Evolutionary conservation across 2,888 invertebrate species (phyloP).

Genomic region (Drosophila yooni): DNA sequence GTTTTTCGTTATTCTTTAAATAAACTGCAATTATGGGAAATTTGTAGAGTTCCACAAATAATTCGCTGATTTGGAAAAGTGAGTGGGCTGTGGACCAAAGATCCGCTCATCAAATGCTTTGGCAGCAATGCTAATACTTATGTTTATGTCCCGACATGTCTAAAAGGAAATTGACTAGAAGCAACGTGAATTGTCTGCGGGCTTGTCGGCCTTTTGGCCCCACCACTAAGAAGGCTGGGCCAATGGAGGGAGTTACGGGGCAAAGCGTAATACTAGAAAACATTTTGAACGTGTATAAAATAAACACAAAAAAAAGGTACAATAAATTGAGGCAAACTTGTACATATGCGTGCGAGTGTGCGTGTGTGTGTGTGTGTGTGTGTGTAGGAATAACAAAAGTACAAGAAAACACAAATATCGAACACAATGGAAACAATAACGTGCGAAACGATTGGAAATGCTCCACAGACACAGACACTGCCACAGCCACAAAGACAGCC

Average conservation of each 20-base stretch:
- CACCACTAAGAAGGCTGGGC: background rate
- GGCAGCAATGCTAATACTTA: conserved; percentile 52
- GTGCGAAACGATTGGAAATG: conserved; percentile 81
- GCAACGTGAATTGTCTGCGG: conserved; percentile 47
- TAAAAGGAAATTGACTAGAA: conserved; percentile 74
- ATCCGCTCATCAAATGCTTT: conserved; percentile 50
- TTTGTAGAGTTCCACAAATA: conserved; percentile 9
- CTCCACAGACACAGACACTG: conserved; percentile 57
- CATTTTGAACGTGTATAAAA: conserved; percentile 67
- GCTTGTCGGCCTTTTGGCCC: conserved; percentile 51
- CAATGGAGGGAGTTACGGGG: background rate
- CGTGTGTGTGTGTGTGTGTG: background rate
- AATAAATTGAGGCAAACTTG: conserved; percentile 75
- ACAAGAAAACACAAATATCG: conserved; percentile 80
- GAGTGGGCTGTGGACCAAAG: conserved; percentile 24
- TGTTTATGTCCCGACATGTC: conserved; percentile 71
- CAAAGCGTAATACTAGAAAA: conserved; percentile 56
- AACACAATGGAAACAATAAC: conserved; percentile 82
- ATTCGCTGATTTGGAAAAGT: conserved; percentile 6
- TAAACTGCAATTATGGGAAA: conserved; percentile 17
- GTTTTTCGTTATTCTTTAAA: conserved; percentile 25
- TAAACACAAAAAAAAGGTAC: conserved; percentile 72
- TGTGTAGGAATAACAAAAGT: conserved; percentile 64
- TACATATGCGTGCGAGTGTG: conserved; percentile 21
- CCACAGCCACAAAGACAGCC: conserved; percentile 12